Percentiles rank a stretch among this genome's conserved stretches.
Conservation (phyloP, 2,797 vertebrate species). For the Vireo griseus region DNA sequence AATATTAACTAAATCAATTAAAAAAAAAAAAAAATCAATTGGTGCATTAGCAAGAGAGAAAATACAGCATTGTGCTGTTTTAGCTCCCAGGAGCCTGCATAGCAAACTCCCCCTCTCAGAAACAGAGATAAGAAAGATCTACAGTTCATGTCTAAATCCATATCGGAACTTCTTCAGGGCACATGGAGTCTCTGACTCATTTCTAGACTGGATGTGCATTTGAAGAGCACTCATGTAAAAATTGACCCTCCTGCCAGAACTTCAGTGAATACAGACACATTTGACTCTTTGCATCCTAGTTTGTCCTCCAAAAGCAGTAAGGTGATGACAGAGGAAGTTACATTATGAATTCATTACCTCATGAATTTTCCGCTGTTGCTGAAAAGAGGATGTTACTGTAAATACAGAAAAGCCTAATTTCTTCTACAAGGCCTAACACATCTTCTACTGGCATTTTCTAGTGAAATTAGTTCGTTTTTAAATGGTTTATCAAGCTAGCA, state of each 20-base stretch:
- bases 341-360: not conserved
- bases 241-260: not conserved
- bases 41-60: conserved; percentile 35
- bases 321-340: not conserved
- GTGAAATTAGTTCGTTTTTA: not conserved
- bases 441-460: not conserved
- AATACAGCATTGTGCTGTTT: not conserved
- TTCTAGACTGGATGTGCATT: not conserved
- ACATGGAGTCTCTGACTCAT: conserved; percentile 17
- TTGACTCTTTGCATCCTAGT: not conserved
- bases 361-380: not conserved
- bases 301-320: not conserved
- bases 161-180: not conserved
- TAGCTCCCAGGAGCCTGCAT: not conserved
- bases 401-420: not conserved
- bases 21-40: conserved; percentile 20
- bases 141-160: conserved; percentile 27
- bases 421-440: not conserved
- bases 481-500: not conserved
- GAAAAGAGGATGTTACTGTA: not conserved
- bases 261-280: not conserved
- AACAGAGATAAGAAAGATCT: not conserved
- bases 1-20: conserved; percentile 41
- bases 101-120: not conserved
- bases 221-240: conserved; percentile 20